Base-by-base conservation (phyloP, 92 coral and sea anemone genomes). In the Epizoanthus fatuus region DNA sequence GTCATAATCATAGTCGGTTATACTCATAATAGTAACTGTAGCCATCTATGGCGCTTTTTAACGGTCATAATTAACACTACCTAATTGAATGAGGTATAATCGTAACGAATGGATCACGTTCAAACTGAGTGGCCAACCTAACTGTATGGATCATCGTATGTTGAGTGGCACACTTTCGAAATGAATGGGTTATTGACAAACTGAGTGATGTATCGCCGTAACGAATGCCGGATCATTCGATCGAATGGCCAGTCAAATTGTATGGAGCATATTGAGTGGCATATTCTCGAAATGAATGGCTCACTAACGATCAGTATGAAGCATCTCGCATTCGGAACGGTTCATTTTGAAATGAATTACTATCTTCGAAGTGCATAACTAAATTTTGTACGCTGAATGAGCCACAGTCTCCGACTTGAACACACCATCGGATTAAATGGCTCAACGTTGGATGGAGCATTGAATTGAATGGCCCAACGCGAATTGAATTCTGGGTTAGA, bases 401-500 rank as follows among this genome's bases (percentile, higher is more conserved):
- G 47, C 47, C 47, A 42, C 47, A 42, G 47, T 42, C 47, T 42
- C 47, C 47, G 47, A 42, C 47, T 42, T 42, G 7, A 44, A 44
- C 49, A 44, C 7, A 44, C 9, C 49, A 20, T 69, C 75, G 56
- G 55, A 81, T 5, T 67, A 44, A 62, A 79, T 79, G 84, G 75
- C 17, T 81, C 66, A 67, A 51, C 11, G 16, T 44, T 44, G 49
- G 3, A 44, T 4, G 49, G 49, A 4, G 49, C 49, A 4, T 44
- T 44, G 10, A 44, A 44, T 67, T 67, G 86, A 45, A 81, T 81
- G 86, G 86, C 65, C 77, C 86, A 81, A 74, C 76, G 67, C 76
- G 65, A 63, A 80, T 68, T 67, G 77, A 81, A 81, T 81, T 55
- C 86, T 81, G 86, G 86, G 32, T 68, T 81, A 68, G 40, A 65